Evolutionary conservation across 2,888 invertebrate genomes (phyloP), one percentile per base, ranked within the genome.

Genomic region (Heliconius charithonia): DNA sequence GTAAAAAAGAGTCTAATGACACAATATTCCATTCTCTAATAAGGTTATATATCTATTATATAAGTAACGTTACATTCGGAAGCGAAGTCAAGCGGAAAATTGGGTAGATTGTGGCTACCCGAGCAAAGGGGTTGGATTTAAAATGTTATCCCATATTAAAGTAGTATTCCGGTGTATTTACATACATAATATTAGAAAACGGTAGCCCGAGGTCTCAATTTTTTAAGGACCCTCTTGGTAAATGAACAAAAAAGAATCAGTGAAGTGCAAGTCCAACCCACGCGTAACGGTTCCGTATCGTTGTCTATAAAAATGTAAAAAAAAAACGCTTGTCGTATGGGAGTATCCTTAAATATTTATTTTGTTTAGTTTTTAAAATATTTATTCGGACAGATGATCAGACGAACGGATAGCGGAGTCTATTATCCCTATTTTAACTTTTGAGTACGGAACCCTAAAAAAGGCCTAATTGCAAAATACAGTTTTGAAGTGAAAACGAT

Each of bases 81-180:
- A 71, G 27, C 51, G n/a, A 71, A 71, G 27, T 71, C 71, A 29
- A 56, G 29, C 71, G 51, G 56, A 51, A 71, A 71, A 71, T 71
- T 51, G 29, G 71, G 71, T 71, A 56, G 51, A 56, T 51, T 71
- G 71, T 29, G 71, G 71, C 22, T 71, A 27, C 45, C 71, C 71
- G 71, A 71, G 71, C 37, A 67, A 67, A 67, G 66, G 66, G 66
- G 22, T 67, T 63, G 27, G 63, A 32, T 32, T 37, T 67, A 37
- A 67, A 67, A 67, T n/a, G 66, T n/a, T 67, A 67, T 67, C 4
- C 66, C 37, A 37, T n/a, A 37, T 67, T 10, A 37, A n/a, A 37
- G n/a, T 67, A n/a, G 37, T 22, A 37, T 32, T 32, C n/a, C n/a
- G 66, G 10, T 67, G 12, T 67, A 67, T 37, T 67, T 67, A 67